Percentiles rank a stretch among this genome's conserved stretches.
Evolutionary conservation across 2,113 vertebrate genomes (phyloP).

Genomic region (Stegastes partitus): DNA sequence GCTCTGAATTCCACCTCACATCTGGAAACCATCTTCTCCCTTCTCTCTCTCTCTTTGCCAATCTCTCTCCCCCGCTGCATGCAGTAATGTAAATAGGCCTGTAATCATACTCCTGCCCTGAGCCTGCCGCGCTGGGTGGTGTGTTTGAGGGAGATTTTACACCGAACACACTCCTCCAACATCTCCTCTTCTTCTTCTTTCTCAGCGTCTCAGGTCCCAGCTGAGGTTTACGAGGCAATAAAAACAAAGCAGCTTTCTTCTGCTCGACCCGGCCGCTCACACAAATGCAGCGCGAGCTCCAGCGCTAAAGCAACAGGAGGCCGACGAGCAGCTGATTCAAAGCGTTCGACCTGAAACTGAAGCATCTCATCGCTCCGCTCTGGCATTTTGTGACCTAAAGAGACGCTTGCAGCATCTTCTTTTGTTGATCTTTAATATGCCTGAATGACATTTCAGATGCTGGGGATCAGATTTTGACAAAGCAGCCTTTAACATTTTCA

Average conservation of each 20-base stretch:
- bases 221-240: conserved; percentile 70
- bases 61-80: conserved; percentile 46
- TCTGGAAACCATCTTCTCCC: conserved; percentile 84
- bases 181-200: conserved; percentile 24
- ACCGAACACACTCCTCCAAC: conserved; percentile 15
- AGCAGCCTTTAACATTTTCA: no score
- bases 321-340: conserved; percentile 19
- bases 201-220: conserved; percentile 45
- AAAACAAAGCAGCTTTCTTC: conserved; percentile 58
- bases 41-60: conserved; percentile 41
- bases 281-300: conserved; percentile 30
- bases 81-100: conserved; percentile 82
- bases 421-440: not conserved
- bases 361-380: conserved; percentile 4
- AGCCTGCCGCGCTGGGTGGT: conserved; percentile 46
- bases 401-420: not conserved
- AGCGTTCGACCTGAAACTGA: conserved; percentile 30
- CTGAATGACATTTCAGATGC: no score
- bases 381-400: not conserved
- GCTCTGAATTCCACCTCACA: conserved; percentile 83
- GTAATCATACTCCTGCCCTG: conserved; percentile 67
- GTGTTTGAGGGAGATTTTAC: conserved; percentile 5
- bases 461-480: no score
- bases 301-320: conserved; percentile 44
- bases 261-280: not conserved